Evolutionary conservation across 1,140 invertebrate genomes (phyloP).

Genomic region (Lepidurus packardi): DNA sequence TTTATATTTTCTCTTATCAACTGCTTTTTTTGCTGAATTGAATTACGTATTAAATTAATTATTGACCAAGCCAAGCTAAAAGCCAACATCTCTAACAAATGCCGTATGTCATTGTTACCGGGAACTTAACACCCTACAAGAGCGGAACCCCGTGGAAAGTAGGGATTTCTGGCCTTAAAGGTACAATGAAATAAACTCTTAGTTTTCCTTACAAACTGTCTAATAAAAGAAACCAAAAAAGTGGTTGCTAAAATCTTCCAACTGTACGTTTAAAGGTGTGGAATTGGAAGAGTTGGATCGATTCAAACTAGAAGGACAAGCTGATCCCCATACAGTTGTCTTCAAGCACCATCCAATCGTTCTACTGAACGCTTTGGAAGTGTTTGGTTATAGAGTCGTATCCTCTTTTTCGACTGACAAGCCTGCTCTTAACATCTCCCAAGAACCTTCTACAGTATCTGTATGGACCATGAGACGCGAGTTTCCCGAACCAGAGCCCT

Average conservation of each 20-base stretch:
- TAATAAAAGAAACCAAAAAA: neutral
- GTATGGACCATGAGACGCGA: slow-evolving; percentile 35
- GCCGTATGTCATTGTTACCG: slow-evolving; percentile 33
- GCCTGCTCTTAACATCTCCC: neutral
- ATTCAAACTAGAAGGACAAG: slow-evolving; percentile 27
- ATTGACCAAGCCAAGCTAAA: neutral
- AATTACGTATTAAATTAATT: neutral
- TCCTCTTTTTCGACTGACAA: slow-evolving; percentile 24
- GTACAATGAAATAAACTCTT: neutral
- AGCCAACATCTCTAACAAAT: slow-evolving; percentile 23
- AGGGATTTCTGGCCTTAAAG: slow-evolving; percentile 32
- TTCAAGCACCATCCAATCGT: slow-evolving; percentile 35
- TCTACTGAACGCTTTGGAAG: slow-evolving; percentile 34
- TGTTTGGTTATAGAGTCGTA: slow-evolving; percentile 34
- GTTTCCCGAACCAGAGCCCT: slow-evolving; percentile 35
- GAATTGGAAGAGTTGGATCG: slow-evolving; percentile 32
- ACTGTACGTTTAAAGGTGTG: neutral
- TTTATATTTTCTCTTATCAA: neutral
- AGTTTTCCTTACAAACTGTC: neutral
- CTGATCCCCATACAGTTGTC: slow-evolving; percentile 30
- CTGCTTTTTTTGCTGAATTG: neutral
- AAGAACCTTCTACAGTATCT: neutral
- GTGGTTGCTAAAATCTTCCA: neutral
- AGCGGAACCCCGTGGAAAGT: slow-evolving; percentile 33
- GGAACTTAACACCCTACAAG: slow-evolving; percentile 30